Percentiles rank a stretch among this genome's conserved stretches.
Evolutionary conservation across 2,113 vertebrate species (phyloP).

Genomic region (Lipophrys pholis): DNA sequence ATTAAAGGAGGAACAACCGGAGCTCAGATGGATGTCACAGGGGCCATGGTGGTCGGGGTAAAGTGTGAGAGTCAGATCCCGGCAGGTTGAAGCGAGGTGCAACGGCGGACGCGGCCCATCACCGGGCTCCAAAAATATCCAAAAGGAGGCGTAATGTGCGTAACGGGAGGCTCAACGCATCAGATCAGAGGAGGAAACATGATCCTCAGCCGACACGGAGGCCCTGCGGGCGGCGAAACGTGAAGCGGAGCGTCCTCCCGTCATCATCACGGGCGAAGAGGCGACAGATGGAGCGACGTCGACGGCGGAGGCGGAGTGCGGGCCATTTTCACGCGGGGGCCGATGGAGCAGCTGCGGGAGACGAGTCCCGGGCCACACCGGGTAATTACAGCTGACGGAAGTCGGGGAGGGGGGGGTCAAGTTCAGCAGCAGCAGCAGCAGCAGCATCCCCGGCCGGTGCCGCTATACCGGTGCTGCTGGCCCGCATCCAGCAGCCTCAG

Average conservation of each 20-base stretch:
- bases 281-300: conserved; percentile 21
- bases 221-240: conserved; percentile 33
- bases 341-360: conserved; percentile 32
- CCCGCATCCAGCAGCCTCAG: conserved; percentile 32
- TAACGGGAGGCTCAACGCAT: conserved; percentile 19
- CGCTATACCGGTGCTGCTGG: conserved; percentile 24
- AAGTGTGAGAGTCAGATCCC: conserved; percentile 23
- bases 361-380: conserved; percentile 34
- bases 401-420: background rate
- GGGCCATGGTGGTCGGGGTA: background rate
- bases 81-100: conserved; percentile 11
- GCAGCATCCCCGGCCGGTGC: conserved; percentile 52
- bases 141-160: background rate
- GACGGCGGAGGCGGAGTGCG: conserved; percentile 35
- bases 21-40: conserved; percentile 18
- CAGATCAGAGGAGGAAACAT: background rate
- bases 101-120: conserved; percentile 43
- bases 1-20: conserved; percentile 3
- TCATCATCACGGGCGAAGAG: conserved; percentile 24
- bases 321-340: conserved; percentile 52
- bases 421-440: conserved; percentile 37
- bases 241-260: conserved; percentile 18
- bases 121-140: background rate
- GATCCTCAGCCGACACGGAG: background rate
- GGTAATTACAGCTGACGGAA: conserved; percentile 31